Conservation (phyloP, 1,140 invertebrate species). For the Nebria ingens region DNA sequence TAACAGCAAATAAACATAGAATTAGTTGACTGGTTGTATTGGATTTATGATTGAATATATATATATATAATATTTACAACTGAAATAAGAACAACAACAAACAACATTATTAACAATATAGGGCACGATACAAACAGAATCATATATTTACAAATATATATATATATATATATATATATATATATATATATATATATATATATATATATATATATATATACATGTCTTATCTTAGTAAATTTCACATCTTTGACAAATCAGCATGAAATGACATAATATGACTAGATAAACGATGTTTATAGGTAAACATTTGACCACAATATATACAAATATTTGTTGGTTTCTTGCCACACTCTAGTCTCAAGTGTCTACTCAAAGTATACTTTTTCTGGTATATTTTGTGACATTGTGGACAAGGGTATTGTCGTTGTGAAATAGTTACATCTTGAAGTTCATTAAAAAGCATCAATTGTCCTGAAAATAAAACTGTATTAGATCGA, state of each 20-base stretch:
- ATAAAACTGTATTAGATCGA: neutral
- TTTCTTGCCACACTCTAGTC: constrained; percentile 42
- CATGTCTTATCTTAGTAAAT: too few relatives aligned
- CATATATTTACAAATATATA: neutral
- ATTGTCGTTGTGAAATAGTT: neutral
- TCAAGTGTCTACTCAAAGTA: constrained; percentile 39
- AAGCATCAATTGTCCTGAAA: neutral
- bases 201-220: neutral
- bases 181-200: constrained; percentile 1
- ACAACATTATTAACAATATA: too few relatives aligned
- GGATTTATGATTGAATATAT: too few relatives aligned
- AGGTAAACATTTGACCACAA: constrained; percentile 38
- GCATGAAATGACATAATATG: constrained; percentile 34
- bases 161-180: neutral
- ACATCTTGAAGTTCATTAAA: neutral
- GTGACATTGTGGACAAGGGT: constrained; percentile 25
- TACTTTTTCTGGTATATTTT: constrained; percentile 36
- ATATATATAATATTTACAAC: too few relatives aligned
- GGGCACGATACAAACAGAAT: neutral
- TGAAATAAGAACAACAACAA: too few relatives aligned
- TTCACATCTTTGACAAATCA: neutral
- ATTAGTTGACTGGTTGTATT: too few relatives aligned
- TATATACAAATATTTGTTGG: constrained; percentile 40
- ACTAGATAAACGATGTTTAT: constrained; percentile 38
- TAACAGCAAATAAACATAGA: too few relatives aligned